Percentiles rank a stretch among this genome's conserved stretches.
These are phyloP conservation scores for Charanyca ferruginea DNA, from an alignment of 2,888 invertebrate genomes.

Conservation along the genomic window DNA sequence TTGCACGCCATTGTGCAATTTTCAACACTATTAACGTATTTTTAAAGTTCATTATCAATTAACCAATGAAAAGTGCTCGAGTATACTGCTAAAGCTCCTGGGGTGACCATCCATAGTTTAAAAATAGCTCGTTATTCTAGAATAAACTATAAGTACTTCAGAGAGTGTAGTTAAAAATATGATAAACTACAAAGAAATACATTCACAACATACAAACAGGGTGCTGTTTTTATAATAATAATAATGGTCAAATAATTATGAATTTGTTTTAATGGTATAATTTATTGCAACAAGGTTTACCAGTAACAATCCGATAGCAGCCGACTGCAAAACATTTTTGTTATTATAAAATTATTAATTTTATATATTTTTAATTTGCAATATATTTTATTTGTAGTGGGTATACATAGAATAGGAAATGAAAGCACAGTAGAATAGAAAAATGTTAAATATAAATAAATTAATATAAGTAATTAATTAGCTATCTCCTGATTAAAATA, in stretches of 20 bases:
- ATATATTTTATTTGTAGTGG: conserved; percentile 59
- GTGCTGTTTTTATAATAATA: conserved; percentile 69
- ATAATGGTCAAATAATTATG: conserved; percentile 72
- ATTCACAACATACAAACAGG: conserved; percentile 47
- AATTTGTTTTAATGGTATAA: conserved; percentile 71
- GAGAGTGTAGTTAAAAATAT: conserved; percentile 60
- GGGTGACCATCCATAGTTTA: too few relatives aligned
- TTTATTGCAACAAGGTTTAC: conserved; percentile 87
- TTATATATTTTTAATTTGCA: conserved; percentile 72
- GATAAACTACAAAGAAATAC: conserved; percentile 61
- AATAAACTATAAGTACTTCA: conserved; percentile 9
- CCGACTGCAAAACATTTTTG: conserved; percentile 92
- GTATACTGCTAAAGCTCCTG: too few relatives aligned
- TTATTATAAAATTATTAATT: conserved; percentile 78
- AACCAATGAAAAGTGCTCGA: too few relatives aligned
- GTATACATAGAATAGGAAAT: conserved; percentile 59
- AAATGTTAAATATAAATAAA: conserved; percentile 45
- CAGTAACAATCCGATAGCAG: conserved; percentile 94
- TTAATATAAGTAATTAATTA: conserved; percentile 20
- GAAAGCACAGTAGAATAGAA: conserved; percentile 56
- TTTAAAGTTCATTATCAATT: too few relatives aligned
- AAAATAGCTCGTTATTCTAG: too few relatives aligned
- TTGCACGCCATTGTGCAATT: too few relatives aligned
- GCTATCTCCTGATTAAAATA: conserved; percentile 45
- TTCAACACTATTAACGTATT: too few relatives aligned